Percentiles rank a stretch among this genome's conserved stretches.
These are phyloP conservation scores for Zophobas atratus DNA, from an alignment of 1,140 invertebrate genomes.

Conservation along the genomic window DNA sequence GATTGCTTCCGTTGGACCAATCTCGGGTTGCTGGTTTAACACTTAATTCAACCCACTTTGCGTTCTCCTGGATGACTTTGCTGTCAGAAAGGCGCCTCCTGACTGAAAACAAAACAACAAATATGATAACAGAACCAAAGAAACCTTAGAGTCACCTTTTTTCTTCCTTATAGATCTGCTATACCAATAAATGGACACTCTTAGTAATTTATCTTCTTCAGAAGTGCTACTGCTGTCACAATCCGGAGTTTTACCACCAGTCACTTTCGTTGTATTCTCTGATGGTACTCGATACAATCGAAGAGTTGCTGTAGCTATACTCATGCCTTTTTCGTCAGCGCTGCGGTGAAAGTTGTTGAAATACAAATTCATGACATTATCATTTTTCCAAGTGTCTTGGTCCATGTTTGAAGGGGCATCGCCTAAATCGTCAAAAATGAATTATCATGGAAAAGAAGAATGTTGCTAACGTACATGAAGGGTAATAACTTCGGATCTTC, in stretches of 20 bases:
- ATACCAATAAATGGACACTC: conserved; percentile 76
- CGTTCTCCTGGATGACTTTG: conserved; percentile 60
- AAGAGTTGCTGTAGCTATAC: conserved; percentile 71
- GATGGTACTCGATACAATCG: conserved; percentile 72
- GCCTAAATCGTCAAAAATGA: conserved; percentile 65
- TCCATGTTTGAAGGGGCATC: conserved; percentile 72
- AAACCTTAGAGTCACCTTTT: conserved; percentile 68
- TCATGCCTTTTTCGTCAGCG: conserved; percentile 68
- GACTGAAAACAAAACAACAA: conserved; percentile 54
- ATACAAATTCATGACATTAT: conserved; percentile 72
- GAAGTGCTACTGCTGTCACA: conserved; percentile 62
- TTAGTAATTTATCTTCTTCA: conserved; percentile 73
- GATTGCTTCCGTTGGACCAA: conserved; percentile 70
- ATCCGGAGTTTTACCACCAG: conserved; percentile 49
- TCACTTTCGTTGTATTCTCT: conserved; percentile 62
- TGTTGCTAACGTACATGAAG: conserved; percentile 59
- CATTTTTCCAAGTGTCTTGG: conserved; percentile 71
- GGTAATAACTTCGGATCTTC: conserved; percentile 64
- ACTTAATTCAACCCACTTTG: conserved; percentile 63
- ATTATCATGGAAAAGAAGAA: not conserved
- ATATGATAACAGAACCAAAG: not conserved
- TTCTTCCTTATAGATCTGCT: conserved; percentile 71
- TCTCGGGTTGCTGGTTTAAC: conserved; percentile 60
- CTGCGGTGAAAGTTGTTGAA: conserved; percentile 72
- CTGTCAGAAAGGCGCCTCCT: conserved; percentile 63